These are phyloP conservation scores for Amphiprion clarkii DNA, from an alignment of 2,797 vertebrate genomes.

Conservation along the genomic window DNA sequence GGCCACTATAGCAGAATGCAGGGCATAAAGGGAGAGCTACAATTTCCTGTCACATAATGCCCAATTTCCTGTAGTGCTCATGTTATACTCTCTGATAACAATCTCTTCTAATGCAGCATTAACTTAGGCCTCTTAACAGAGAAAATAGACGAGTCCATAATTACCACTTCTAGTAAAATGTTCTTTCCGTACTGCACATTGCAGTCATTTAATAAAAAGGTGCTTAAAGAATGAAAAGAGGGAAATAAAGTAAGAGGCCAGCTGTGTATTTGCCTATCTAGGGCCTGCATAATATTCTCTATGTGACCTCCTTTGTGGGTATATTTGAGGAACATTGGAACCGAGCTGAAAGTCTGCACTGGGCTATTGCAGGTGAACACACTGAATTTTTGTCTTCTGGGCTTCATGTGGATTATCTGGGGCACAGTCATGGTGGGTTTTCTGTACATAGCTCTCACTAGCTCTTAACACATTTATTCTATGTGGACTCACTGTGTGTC, in stretches of 20 bases:
- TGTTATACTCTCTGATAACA: neutral
- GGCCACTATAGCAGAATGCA: neutral
- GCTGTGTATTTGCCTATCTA: neutral
- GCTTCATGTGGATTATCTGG: neutral
- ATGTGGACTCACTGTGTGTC: neutral
- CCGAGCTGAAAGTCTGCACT: neutral
- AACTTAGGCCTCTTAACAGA: neutral
- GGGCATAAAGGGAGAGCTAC: neutral
- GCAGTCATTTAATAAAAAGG: neutral
- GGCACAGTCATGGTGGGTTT: neutral
- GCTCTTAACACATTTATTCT: neutral
- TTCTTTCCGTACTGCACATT: neutral
- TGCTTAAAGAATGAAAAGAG: neutral
- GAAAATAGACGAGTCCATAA: neutral
- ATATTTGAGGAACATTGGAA: neutral
- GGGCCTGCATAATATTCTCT: neutral
- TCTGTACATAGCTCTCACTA: neutral
- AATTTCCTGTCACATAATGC: neutral
- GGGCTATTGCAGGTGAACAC: neutral
- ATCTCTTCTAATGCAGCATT: neutral
- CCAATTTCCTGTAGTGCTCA: neutral
- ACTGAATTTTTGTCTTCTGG: neutral
- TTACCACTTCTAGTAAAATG: neutral
- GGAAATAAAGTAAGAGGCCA: neutral
- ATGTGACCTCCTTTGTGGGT: neutral